These are phyloP conservation scores for Synanthedon vespiformis DNA, from an alignment of 2,888 invertebrate genomes.

Conservation along the genomic window DNA sequence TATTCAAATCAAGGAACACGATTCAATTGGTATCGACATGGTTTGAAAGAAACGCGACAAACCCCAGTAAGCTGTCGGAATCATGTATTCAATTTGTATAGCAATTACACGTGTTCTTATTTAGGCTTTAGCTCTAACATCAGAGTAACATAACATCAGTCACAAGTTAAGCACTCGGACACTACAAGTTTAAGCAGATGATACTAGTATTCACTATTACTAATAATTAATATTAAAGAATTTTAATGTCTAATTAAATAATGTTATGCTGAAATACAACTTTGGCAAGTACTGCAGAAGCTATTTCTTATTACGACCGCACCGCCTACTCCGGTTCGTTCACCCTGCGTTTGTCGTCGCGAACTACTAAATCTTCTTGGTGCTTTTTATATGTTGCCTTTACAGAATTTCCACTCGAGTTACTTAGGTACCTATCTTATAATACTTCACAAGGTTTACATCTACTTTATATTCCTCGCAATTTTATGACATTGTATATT, in stretches of 20 bases:
- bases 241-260: background rate
- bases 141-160: no score
- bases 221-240: no score
- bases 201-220: no score
- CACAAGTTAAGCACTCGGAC: no score
- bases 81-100: constrained; percentile 57
- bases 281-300: constrained; percentile 37
- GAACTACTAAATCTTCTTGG: constrained; percentile 43
- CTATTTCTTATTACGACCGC: constrained; percentile 28
- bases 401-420: no score
- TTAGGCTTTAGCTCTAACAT: background rate
- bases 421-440: no score
- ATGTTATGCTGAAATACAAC: constrained; percentile 13
- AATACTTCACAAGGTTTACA: no score
- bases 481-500: no score
- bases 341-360: constrained; percentile 46
- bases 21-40: constrained; percentile 48
- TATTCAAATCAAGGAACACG: constrained; percentile 40
- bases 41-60: constrained; percentile 43
- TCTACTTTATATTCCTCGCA: no score
- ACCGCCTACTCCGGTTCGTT: constrained; percentile 34
- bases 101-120: constrained; percentile 31
- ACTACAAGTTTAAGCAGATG: no score
- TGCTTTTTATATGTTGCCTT: background rate
- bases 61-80: constrained; percentile 38